Conservation (phyloP, 2,888 invertebrate species). For the Slavum lentiscoides region DNA sequence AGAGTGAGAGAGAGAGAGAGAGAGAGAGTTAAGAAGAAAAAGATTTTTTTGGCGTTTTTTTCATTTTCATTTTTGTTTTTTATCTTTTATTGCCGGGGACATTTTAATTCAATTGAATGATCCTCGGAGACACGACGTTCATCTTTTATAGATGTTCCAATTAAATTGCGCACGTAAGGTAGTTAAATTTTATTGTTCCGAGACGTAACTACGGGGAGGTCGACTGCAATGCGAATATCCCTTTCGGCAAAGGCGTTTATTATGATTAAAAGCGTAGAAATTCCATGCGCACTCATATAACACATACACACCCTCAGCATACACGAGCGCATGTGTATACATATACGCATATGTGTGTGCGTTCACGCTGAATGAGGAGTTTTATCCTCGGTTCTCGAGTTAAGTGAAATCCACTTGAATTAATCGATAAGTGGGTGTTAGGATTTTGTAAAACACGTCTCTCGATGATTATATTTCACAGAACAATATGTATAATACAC, state of each 20-base stretch:
- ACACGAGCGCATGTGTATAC: not conserved
- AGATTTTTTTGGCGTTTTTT: conserved; percentile 20
- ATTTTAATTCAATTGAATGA: conserved; percentile 39
- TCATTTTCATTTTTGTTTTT: not conserved
- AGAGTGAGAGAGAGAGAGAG: no score
- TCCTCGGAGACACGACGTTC: conserved; percentile 10
- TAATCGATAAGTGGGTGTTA: conserved; percentile 33
- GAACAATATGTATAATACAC: not conserved
- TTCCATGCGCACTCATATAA: not conserved
- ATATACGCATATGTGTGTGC: not conserved
- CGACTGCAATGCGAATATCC: not conserved
- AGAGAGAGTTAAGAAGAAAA: not conserved
- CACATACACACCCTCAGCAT: not conserved
- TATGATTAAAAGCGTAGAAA: conserved; percentile 34
- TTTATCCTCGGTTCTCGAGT: not conserved
- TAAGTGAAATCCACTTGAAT: not conserved
- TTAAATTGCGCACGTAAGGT: conserved; percentile 35
- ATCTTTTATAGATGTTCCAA: conserved; percentile 40
- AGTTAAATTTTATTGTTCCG: conserved; percentile 26
- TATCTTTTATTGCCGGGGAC: conserved; percentile 20
- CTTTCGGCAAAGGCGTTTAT: conserved; percentile 17
- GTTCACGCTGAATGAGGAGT: not conserved
- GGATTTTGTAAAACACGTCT: conserved; percentile 28
- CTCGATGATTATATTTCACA: conserved; percentile 1
- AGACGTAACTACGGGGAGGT: not conserved